Percentiles rank a stretch among this genome's conserved stretches.
Evolutionary conservation across 2,888 invertebrate species (phyloP).

Genomic region (Hyles lineata): DNA sequence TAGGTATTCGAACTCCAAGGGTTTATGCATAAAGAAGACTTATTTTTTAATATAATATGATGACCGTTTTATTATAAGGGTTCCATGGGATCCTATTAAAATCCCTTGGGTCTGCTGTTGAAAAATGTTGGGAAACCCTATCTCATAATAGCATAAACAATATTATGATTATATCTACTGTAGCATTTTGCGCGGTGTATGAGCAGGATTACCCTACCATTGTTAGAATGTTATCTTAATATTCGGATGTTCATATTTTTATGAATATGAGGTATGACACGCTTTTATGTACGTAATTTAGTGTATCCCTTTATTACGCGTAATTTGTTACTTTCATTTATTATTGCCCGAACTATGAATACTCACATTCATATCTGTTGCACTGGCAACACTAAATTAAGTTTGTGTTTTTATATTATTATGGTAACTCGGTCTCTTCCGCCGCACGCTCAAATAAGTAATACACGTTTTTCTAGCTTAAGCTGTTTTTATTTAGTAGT

Average conservation of each 20-base stretch:
- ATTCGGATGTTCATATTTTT: not conserved
- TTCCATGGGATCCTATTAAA: no score
- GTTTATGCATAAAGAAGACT: no score
- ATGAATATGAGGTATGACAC: conserved; percentile 7
- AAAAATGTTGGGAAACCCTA: not conserved
- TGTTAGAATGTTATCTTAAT: not conserved
- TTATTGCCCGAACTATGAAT: not conserved
- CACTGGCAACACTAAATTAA: no score
- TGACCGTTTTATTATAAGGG: no score
- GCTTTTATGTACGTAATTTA: conserved; percentile 6
- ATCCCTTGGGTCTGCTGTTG: no score
- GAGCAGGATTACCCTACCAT: not conserved
- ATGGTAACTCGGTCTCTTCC: no score
- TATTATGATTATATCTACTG: not conserved
- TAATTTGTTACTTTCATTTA: not conserved
- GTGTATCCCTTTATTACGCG: not conserved
- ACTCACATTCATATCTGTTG: not conserved
- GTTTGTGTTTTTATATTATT: no score
- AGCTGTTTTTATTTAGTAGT: no score
- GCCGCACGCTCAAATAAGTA: no score
- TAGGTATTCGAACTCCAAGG: no score
- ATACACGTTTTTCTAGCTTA: no score
- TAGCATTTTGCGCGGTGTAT: not conserved
- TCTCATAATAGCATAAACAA: not conserved
- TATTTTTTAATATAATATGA: no score